Percentiles rank a stretch among this genome's conserved stretches.
Conservation (phyloP, 1,140 invertebrate species). For the Heliconius nattereri region DNA sequence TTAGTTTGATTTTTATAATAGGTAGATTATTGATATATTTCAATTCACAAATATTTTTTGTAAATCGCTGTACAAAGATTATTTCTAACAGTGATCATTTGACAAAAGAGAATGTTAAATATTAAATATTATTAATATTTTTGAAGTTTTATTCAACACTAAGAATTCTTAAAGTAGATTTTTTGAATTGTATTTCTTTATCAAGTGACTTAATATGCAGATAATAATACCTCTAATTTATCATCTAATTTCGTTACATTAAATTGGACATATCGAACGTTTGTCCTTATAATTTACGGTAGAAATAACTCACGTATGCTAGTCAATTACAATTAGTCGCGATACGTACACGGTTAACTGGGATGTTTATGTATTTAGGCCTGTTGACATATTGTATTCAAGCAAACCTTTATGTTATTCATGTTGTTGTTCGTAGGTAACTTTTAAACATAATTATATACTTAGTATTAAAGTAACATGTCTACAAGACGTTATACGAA, state of each 20-base stretch:
- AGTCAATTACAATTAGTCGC: not conserved
- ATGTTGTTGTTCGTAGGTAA: not conserved
- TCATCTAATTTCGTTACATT: not conserved
- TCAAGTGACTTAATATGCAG: no score
- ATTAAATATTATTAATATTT: no score
- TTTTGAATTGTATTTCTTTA: not conserved
- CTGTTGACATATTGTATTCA: slow-evolving; percentile 11
- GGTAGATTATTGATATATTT: no score
- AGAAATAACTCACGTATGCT: not conserved
- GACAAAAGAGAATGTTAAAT: no score
- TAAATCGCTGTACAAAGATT: no score
- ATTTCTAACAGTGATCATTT: no score
- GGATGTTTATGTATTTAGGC: slow-evolving; percentile 1
- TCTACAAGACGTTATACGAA: no score
- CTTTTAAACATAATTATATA: not conserved
- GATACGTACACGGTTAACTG: not conserved
- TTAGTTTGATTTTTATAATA: no score
- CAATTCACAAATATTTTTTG: no score
- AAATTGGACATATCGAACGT: not conserved
- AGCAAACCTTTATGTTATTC: slow-evolving; percentile 4
- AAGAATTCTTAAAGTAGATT: not conserved
- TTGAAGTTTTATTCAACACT: no score
- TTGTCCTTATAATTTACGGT: not conserved
- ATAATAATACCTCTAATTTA: no score
- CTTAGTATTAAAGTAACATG: no score